A percentile compares a stretch with the other conserved stretches of the same genome.
Conservation (phyloP, 1,140 invertebrate genomes). For the Eurosta solidaginis region DNA sequence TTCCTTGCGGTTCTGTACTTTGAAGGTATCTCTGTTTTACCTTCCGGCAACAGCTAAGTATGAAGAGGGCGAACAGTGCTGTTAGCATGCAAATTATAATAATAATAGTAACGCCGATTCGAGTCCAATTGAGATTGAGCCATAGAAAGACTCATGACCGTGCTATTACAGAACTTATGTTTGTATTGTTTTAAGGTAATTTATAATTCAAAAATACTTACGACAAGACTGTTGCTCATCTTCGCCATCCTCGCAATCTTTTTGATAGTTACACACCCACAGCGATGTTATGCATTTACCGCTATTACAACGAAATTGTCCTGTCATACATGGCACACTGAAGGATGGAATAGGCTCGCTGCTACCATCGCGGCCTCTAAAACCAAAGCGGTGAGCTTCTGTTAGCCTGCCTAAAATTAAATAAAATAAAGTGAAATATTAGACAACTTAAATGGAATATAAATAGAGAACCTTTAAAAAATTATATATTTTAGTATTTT, state of each 20-base stretch:
- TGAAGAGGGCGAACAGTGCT: too few relatives aligned
- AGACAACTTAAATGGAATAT: too few relatives aligned
- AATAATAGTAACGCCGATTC: too few relatives aligned
- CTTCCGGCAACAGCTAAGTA: too few relatives aligned
- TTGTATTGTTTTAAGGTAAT: conserved; percentile 24
- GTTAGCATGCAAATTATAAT: too few relatives aligned
- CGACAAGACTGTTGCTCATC: conserved; percentile 88
- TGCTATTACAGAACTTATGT: too few relatives aligned
- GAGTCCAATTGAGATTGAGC: too few relatives aligned
- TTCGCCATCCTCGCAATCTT: conserved; percentile 86
- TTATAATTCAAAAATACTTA: conserved; percentile 65
- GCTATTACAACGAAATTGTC: conserved; percentile 80
- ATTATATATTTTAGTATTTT: too few relatives aligned
- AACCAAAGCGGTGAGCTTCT: conserved; percentile 24
- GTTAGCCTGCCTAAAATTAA: not conserved
- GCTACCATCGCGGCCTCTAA: conserved; percentile 1
- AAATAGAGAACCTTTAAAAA: too few relatives aligned
- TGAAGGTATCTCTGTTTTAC: too few relatives aligned
- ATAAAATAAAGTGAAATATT: not conserved
- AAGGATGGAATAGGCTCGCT: conserved; percentile 35
- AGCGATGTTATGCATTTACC: conserved; percentile 83
- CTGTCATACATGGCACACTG: conserved; percentile 65
- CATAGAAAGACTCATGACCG: too few relatives aligned
- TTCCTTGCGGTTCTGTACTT: too few relatives aligned
- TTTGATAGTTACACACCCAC: conserved; percentile 88